These are phyloP conservation scores for Dromaius novaehollandiae DNA, from an alignment of 2,113 vertebrate genomes.

Conservation along the genomic window DNA sequence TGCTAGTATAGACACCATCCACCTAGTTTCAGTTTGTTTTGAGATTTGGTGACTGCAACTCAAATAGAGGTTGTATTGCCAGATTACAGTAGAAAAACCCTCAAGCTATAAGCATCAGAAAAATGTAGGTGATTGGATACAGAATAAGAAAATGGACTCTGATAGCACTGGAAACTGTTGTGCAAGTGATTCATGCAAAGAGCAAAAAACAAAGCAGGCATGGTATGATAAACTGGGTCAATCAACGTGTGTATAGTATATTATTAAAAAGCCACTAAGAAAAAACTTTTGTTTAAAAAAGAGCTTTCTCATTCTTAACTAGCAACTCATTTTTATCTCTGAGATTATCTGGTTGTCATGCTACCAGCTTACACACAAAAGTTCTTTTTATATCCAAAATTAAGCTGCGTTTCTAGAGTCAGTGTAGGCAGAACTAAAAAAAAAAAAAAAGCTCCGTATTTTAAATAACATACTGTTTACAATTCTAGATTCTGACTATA, in stretches of 20 bases:
- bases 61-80: not conserved
- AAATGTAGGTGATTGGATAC: not conserved
- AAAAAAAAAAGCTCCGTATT: not conserved
- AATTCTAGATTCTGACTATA: not conserved
- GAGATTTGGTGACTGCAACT: not conserved
- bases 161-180: not conserved
- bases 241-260: constrained; percentile 1
- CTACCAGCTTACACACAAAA: not conserved
- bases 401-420: not conserved
- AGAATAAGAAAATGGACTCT: not conserved
- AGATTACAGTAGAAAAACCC: not conserved
- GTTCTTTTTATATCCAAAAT: not conserved
- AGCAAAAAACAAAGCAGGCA: not conserved
- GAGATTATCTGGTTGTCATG: not conserved
- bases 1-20: not conserved
- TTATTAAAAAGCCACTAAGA: not conserved
- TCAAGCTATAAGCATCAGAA: not conserved
- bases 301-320: not conserved
- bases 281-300: not conserved
- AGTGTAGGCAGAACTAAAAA: not conserved
- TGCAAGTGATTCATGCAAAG: not conserved
- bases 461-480: not conserved
- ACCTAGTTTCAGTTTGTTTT: not conserved
- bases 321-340: not conserved
- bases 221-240: not conserved